Percentiles rank a stretch among this genome's conserved stretches.
These are phyloP conservation scores for Drosophila parabipectinata DNA, from an alignment of 1,140 invertebrate species.

Conservation along the genomic window DNA sequence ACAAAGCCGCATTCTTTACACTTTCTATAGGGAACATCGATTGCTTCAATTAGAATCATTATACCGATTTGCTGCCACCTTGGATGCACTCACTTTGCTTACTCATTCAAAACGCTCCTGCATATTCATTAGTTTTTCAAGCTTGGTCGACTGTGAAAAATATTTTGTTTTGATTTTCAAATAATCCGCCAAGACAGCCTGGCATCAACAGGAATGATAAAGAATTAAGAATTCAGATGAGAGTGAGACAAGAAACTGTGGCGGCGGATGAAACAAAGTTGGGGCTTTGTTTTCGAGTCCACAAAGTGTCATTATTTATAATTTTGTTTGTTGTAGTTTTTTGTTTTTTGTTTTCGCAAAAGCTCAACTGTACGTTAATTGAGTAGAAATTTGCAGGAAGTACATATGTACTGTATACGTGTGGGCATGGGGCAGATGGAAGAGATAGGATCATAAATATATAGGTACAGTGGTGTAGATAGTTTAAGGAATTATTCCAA, in stretches of 20 bases:
- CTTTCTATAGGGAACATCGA: slow-evolving; percentile 17
- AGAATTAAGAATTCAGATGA: slow-evolving; percentile 5
- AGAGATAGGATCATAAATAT: slow-evolving; percentile 32
- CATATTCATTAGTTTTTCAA: slow-evolving; percentile 63
- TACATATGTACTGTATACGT: slow-evolving; percentile 6
- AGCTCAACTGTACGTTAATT: slow-evolving; percentile 60
- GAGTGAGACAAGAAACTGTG: slow-evolving; percentile 2
- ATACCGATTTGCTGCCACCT: slow-evolving; percentile 27
- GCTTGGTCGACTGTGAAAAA: slow-evolving; percentile 56
- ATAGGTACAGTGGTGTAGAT: slow-evolving; percentile 21
- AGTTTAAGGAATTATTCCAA: neutral
- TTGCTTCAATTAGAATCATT: slow-evolving; percentile 51
- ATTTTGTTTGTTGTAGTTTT: slow-evolving; percentile 26
- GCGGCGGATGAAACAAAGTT: slow-evolving; percentile 48
- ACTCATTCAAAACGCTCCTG: slow-evolving; percentile 49
- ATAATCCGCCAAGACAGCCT: slow-evolving; percentile 40
- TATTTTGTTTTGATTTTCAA: slow-evolving; percentile 34
- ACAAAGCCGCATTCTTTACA: slow-evolving; percentile 2
- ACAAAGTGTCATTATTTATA: slow-evolving; percentile 25
- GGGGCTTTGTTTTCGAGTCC: slow-evolving; percentile 13
- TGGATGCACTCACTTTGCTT: slow-evolving; percentile 41
- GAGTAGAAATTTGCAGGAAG: slow-evolving; percentile 34
- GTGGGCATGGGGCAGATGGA: slow-evolving; percentile 49
- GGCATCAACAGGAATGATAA: slow-evolving; percentile 33
- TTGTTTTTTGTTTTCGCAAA: slow-evolving; percentile 30